Evolutionary conservation across 2,113 vertebrate genomes (phyloP).

Genomic region (Tupaia tana): DNA sequence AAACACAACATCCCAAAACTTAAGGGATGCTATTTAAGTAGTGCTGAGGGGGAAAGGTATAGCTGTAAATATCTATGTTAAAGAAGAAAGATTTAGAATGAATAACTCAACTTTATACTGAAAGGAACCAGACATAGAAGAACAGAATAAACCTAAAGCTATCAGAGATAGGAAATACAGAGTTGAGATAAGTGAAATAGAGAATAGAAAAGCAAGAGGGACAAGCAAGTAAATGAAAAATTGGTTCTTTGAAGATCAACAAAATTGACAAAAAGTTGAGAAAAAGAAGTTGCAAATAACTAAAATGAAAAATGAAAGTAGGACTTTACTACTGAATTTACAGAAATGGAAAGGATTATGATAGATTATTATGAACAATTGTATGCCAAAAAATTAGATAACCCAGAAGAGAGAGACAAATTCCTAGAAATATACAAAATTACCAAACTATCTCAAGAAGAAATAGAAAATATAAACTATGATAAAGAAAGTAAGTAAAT

Average conservation of each 20-base stretch:
- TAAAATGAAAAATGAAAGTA: conserved; percentile 16
- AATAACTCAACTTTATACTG: background rate
- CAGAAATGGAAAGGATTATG: background rate
- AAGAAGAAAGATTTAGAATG: background rate
- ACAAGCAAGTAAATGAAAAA: background rate
- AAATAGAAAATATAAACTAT: background rate
- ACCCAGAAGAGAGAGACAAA: background rate
- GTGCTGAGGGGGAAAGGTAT: background rate
- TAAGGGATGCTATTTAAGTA: background rate
- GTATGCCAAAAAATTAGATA: background rate
- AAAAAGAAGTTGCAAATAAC: background rate
- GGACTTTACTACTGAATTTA: background rate
- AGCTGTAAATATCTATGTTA: background rate
- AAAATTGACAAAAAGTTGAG: background rate
- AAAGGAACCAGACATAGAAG: background rate
- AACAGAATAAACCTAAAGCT: background rate
- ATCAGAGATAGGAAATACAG: background rate
- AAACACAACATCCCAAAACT: background rate
- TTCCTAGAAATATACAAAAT: background rate
- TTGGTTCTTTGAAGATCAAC: background rate
- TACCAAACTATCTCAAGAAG: background rate
- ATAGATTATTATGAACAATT: background rate
- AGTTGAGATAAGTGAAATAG: background rate
- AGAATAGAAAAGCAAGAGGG: background rate
- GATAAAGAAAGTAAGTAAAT: background rate